Evolutionary conservation across 2,797 vertebrate genomes (phyloP).

Genomic region (Arrhamphus sclerolepis): DNA sequence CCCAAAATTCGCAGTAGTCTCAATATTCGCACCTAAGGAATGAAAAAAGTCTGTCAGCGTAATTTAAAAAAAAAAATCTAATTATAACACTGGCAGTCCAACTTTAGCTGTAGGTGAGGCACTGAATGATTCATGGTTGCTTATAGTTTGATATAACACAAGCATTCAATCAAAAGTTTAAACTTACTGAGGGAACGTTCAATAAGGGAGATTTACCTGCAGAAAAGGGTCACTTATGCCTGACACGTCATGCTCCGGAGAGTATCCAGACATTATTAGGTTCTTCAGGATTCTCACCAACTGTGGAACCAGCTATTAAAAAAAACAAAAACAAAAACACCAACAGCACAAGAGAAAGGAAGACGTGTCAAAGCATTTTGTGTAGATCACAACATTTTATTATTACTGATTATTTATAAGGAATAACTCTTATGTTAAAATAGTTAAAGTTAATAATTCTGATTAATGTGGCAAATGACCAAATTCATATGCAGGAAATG

Average conservation of each 20-base stretch:
- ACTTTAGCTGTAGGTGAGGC: background rate
- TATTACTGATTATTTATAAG: constrained; percentile 3
- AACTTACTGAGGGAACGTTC: background rate
- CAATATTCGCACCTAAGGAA: constrained; percentile 93
- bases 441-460: background rate
- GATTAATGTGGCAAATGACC: background rate
- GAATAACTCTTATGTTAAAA: no score
- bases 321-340: no score
- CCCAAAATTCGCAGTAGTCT: constrained; percentile 98
- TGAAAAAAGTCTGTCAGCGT: constrained; percentile 12
- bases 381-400: constrained; percentile 10
- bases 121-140: background rate
- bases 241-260: constrained; percentile 98
- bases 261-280: constrained; percentile 99
- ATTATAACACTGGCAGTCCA: background rate
- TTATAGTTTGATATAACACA: background rate
- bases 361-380: constrained; percentile 47
- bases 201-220: constrained; percentile 83
- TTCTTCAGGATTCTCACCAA: constrained; percentile 99
- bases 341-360: constrained; percentile 45
- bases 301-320: constrained; percentile 97
- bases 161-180: background rate
- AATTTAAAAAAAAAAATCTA: background rate
- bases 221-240: constrained; percentile 99
- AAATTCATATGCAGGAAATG: constrained; percentile 23